Conservation (phyloP, 2,888 invertebrate species). For the Troides oblongomaculatus region DNA sequence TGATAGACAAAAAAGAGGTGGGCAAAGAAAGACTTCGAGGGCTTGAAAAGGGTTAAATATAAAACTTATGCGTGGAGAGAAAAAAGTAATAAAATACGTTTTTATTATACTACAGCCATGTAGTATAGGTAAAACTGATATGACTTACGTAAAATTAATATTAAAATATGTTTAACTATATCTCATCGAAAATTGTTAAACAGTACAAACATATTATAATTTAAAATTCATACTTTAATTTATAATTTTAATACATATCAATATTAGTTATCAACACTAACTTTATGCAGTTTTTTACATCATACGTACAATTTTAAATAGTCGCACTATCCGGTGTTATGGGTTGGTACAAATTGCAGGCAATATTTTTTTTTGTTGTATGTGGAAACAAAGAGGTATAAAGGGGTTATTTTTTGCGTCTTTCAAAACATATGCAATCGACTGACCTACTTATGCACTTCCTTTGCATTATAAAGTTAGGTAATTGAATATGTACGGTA, state of each 20-base stretch:
- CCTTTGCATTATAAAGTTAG: conserved; percentile 71
- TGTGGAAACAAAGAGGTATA: conserved; percentile 70
- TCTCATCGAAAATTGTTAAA: too few relatives aligned
- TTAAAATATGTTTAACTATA: neutral
- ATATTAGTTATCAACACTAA: too few relatives aligned
- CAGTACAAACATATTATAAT: too few relatives aligned
- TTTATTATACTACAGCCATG: conserved; percentile 44
- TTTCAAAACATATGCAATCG: conserved; percentile 78
- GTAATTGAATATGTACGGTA: conserved; percentile 69
- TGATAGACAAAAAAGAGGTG: conserved; percentile 66
- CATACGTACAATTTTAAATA: conserved; percentile 41
- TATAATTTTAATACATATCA: too few relatives aligned
- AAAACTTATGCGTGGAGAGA: conserved; percentile 61
- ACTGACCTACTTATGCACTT: conserved; percentile 77
- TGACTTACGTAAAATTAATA: neutral
- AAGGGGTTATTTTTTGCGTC: conserved; percentile 70
- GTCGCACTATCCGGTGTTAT: conserved; percentile 45
- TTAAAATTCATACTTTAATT: too few relatives aligned
- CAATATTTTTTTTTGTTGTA: conserved; percentile 67
- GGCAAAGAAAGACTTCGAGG: conserved; percentile 72
- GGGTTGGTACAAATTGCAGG: conserved; percentile 76
- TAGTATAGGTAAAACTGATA: conserved; percentile 40
- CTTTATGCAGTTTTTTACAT: neutral
- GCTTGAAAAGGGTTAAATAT: conserved; percentile 71
- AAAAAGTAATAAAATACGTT: conserved; percentile 60